phyloP scores from a whole-genome alignment of 2,888 invertebrate species.

The Blastobasis lacticolella region DNA sequence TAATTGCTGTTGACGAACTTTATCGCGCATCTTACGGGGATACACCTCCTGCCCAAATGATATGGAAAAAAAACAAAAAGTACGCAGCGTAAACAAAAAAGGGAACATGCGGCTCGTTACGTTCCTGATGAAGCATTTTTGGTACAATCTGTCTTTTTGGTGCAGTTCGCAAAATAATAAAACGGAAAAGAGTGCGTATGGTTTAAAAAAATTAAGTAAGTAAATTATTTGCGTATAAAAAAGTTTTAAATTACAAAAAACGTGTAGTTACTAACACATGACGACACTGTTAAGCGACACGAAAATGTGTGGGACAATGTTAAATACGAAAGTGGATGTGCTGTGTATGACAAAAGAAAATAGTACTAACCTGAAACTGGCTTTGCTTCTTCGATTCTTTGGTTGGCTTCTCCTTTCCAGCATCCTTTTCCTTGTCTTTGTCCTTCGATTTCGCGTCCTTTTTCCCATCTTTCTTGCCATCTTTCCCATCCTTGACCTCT shows the following conservation, averaged over 20 bases:
- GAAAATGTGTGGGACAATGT: constrained; percentile 29
- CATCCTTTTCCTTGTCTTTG: constrained; percentile 76
- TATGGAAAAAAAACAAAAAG: constrained; percentile 74
- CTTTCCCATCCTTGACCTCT: constrained; percentile 70
- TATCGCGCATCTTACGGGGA: constrained; percentile 87
- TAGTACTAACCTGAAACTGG: constrained; percentile 76
- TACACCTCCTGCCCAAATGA: constrained; percentile 82
- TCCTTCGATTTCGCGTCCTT: constrained; percentile 75
- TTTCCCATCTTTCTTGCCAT: constrained; percentile 70
- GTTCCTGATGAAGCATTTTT: constrained; percentile 46
- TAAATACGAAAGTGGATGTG: constrained; percentile 63
- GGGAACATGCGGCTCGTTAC: constrained; percentile 62
- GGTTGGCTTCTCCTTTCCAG: constrained; percentile 73
- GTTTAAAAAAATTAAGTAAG: constrained; percentile 31
- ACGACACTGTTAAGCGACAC: constrained; percentile 54
- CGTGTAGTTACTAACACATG: constrained; percentile 53
- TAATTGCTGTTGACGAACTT: constrained; percentile 80
- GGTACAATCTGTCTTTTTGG: constrained; percentile 23
- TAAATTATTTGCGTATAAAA: constrained; percentile 21
- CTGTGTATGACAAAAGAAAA: constrained; percentile 36
- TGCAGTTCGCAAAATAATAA: constrained; percentile 34
- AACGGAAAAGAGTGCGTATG: constrained; percentile 32
- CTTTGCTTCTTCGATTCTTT: constrained; percentile 78
- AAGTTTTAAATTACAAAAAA: constrained; percentile 35
- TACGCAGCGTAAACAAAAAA: constrained; percentile 71